These are phyloP conservation scores for Potorous gilbertii DNA, from an alignment of 2,797 vertebrate species.

Conservation along the genomic window DNA sequence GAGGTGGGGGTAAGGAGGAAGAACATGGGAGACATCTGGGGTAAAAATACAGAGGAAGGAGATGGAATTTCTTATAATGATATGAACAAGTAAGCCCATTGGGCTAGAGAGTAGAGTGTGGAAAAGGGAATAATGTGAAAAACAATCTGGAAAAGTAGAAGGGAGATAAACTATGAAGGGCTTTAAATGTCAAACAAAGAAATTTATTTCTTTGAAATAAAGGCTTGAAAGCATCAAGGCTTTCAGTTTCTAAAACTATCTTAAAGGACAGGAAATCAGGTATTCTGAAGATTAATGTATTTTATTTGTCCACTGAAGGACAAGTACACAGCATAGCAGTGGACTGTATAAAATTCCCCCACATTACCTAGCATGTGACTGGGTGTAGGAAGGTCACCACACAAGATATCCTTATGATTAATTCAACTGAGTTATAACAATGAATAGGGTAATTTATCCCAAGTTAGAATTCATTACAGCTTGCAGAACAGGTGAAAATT, in stretches of 20 bases:
- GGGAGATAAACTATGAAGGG: neutral
- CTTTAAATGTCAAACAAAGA: neutral
- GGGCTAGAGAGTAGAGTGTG: neutral
- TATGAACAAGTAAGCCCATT: neutral
- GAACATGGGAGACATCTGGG: neutral
- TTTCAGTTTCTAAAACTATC: conserved; percentile 23
- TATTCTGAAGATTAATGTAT: conserved; percentile 10
- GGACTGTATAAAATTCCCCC: conserved; percentile 13
- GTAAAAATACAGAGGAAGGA: neutral
- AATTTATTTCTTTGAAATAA: neutral
- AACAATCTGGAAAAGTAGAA: too few species aligned
- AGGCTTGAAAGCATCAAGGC: neutral
- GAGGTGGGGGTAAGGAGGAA: neutral
- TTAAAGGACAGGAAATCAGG: neutral
- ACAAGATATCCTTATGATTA: neutral
- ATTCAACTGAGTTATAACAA: neutral
- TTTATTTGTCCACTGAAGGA: conserved; percentile 1
- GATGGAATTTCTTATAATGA: neutral
- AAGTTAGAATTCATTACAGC: neutral
- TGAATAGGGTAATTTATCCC: neutral
- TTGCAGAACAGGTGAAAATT: neutral
- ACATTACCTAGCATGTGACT: neutral
- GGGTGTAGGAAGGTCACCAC: neutral
- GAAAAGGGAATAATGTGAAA: too few species aligned
- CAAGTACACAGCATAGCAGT: neutral